phyloP scores from a whole-genome alignment of 2,888 invertebrate species.

The Philereme transversata region DNA sequence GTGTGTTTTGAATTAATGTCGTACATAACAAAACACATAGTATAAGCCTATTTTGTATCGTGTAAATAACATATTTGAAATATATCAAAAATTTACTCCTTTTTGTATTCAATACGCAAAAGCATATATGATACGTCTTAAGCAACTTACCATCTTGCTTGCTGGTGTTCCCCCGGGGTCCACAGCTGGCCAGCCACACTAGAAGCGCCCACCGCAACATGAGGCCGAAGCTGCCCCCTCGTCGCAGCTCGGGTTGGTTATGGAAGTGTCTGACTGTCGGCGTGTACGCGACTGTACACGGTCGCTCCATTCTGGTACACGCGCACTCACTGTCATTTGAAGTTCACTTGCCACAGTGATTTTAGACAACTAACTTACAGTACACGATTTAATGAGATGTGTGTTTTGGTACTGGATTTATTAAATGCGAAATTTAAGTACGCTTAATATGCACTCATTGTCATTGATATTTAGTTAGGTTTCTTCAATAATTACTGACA shows the following conservation, averaged over 20 bases:
- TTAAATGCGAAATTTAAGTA: too few relatives aligned
- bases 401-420: slow-evolving; percentile 3
- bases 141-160: slow-evolving; percentile 75
- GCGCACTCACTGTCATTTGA: slow-evolving; percentile 52
- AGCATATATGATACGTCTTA: background rate
- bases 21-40: too few relatives aligned
- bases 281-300: slow-evolving; percentile 52
- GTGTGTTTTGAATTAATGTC: too few relatives aligned
- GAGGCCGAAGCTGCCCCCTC: slow-evolving; percentile 61
- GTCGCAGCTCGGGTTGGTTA: slow-evolving; percentile 76
- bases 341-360: slow-evolving; percentile 32
- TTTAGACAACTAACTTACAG: slow-evolving; percentile 21
- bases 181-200: slow-evolving; percentile 74
- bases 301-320: slow-evolving; percentile 59
- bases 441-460: too few relatives aligned
- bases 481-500: too few relatives aligned
- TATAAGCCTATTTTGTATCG: too few relatives aligned
- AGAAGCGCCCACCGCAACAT: slow-evolving; percentile 76
- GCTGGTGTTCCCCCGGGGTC: slow-evolving; percentile 73
- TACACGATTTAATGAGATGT: slow-evolving; percentile 2
- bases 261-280: slow-evolving; percentile 77
- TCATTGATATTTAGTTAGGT: slow-evolving; percentile 2
- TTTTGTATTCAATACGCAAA: background rate
- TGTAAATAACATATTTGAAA: too few relatives aligned
- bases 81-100: too few relatives aligned